A percentile compares a stretch with the other conserved stretches of the same genome.
These are phyloP conservation scores for Zaprionus obscuricornis DNA, from an alignment of 2,888 invertebrate species.

Conservation along the genomic window DNA sequence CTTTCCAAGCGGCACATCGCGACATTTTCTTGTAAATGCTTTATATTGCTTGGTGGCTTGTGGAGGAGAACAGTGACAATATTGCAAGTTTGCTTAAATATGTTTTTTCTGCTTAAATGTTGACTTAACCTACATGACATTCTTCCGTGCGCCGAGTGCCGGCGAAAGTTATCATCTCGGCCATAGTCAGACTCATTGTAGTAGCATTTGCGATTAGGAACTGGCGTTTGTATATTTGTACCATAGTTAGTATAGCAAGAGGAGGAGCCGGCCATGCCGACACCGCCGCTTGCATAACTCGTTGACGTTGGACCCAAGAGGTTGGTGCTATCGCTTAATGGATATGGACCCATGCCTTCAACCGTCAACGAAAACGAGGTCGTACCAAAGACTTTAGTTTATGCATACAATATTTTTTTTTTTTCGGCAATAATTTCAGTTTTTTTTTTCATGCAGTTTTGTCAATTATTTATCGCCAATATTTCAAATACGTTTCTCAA, in stretches of 20 bases:
- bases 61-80: constrained; percentile 19
- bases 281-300: constrained; percentile 76
- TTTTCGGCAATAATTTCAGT: constrained; percentile 30
- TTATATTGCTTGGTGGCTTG: constrained; percentile 39
- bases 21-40: constrained; percentile 72
- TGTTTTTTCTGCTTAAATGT: constrained; percentile 26
- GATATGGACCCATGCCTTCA: constrained; percentile 84
- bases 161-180: constrained; percentile 82
- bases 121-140: constrained; percentile 80
- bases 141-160: constrained; percentile 84
- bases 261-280: constrained; percentile 55
- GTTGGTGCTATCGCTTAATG: constrained; percentile 84
- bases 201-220: constrained; percentile 83
- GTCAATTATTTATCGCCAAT: constrained; percentile 46
- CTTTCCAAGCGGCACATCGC: constrained; percentile 51
- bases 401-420: constrained; percentile 49
- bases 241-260: constrained; percentile 83
- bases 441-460: constrained; percentile 46
- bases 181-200: constrained; percentile 81
- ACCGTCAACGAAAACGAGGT: constrained; percentile 84
- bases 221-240: constrained; percentile 83
- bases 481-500: constrained; percentile 37
- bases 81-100: constrained; percentile 16
- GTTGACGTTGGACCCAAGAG: constrained; percentile 82
- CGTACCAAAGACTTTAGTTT: constrained; percentile 83